phyloP scores from a whole-genome alignment of 2,797 vertebrate species.

The Xenopus petersii region DNA sequence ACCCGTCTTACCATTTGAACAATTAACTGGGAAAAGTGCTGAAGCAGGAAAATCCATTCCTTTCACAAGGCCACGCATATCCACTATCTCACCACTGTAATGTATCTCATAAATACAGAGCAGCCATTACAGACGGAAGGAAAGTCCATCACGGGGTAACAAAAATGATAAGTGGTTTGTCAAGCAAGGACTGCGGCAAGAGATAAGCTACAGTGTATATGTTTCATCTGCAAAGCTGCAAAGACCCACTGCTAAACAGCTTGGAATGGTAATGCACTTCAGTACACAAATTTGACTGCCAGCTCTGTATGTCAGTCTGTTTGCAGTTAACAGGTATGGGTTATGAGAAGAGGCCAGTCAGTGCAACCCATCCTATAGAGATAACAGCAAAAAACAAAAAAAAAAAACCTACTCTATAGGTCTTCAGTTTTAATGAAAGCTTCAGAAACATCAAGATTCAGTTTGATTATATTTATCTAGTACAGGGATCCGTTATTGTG shows the following conservation, averaged over 20 bases:
- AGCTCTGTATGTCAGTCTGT: background rate
- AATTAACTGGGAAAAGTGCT: conserved; percentile 13
- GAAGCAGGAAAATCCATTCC: conserved; percentile 1
- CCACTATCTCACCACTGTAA: conserved; percentile 21
- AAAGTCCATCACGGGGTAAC: conserved; percentile 39
- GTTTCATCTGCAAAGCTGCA: conserved; percentile 38
- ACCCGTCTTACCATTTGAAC: background rate
- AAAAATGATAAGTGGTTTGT: conserved; percentile 47
- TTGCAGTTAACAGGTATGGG: background rate
- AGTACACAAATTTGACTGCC: conserved; percentile 18
- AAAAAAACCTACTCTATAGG: too few relatives aligned
- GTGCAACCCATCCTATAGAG: too few relatives aligned
- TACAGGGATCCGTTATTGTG: too few relatives aligned
- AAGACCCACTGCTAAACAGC: conserved; percentile 33
- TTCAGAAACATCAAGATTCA: too few relatives aligned
- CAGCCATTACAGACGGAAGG: conserved; percentile 17
- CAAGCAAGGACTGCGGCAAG: conserved; percentile 26
- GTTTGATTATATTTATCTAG: too few relatives aligned
- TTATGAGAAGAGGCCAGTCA: background rate
- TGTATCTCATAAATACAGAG: conserved; percentile 42
- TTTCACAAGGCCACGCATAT: conserved; percentile 27
- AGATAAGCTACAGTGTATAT: conserved; percentile 43
- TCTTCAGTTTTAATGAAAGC: too few relatives aligned
- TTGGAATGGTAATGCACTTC: conserved; percentile 16
- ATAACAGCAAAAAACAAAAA: too few relatives aligned